Conservation (phyloP, 2,113 vertebrate species). For the Colinus virginianus region DNA sequence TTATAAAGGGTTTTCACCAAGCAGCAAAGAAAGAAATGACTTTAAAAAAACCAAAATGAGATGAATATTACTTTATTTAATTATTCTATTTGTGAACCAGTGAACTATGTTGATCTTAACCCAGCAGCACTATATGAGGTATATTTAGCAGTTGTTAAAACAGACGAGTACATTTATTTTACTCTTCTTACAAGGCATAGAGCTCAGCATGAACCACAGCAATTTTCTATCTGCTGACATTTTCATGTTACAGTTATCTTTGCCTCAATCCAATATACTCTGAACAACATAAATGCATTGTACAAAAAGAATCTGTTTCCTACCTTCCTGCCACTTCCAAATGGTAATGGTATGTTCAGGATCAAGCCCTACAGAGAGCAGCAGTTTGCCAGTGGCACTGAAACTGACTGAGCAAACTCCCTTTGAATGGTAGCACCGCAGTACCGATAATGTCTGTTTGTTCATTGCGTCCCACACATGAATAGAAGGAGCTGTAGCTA, state of each 20-base stretch:
- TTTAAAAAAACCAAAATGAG: no score
- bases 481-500: constrained; percentile 93
- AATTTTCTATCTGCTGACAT: background rate
- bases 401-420: constrained; percentile 97
- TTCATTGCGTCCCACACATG: constrained; percentile 97
- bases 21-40: background rate
- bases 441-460: constrained; percentile 92
- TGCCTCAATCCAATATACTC: background rate
- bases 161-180: background rate
- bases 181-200: background rate
- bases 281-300: background rate
- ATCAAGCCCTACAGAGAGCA: constrained; percentile 94
- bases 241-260: background rate
- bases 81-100: background rate
- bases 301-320: background rate
- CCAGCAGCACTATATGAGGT: background rate
- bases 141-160: background rate
- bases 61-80: background rate
- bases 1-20: background rate
- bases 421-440: constrained; percentile 92
- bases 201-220: background rate
- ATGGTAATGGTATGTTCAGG: constrained; percentile 93
- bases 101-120: background rate
- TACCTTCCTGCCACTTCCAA: constrained; percentile 99
- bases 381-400: constrained; percentile 95